Base-by-base conservation (phyloP, 2,113 vertebrate species). In the Gobio gobio region DNA sequence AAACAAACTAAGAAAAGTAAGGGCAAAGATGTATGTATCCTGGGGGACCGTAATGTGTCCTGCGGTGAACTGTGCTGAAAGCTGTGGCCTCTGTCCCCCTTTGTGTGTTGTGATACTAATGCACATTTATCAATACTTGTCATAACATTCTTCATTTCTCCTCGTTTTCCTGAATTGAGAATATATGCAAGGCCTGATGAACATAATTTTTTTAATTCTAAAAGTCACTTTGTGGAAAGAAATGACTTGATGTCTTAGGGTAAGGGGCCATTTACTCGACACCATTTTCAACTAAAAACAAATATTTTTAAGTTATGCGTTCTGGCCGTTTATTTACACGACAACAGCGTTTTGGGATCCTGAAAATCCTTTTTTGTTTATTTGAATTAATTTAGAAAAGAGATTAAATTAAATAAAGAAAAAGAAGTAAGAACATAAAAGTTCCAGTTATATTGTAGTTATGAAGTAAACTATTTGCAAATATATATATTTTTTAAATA, bases 1-100 rank as follows among this genome's bases (percentile, higher is more conserved):
- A 80, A 90, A 88, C 83, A 90, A 91, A 91, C 63, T 13, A 29
- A 68, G 75, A 33, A 80, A 83, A 85, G 79, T 33, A 75, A 33
- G 78, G n/a, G 43, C 88, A 88, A 59, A 92, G 74, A 43, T 56
- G 72, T 4, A 43, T 72, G 51, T 73, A 45, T 87, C 75, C 61
- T 14, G 6, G 61, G 59, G 47, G 45, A 81, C n/a, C 26, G 20
- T 47, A 49, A 18, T n/a, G 43, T 14, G 63, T 47, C 63, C 79
- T 64, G 61, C 61, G 29, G 56, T 80, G 40, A 63, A 80, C 40
- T 63, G 58, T 45, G 58, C 12, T 47, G 4, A 64, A 64, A 80
- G 58, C 40, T 43, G n/a, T 64, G 4, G 22, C 76, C 54, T 59
- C 76, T 40, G 58, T 26, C 58, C 78, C 33, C 33, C 22, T n/a